phyloP scores from a whole-genome alignment of 1,140 invertebrate species.

The Pachypeltis micranthus region DNA sequence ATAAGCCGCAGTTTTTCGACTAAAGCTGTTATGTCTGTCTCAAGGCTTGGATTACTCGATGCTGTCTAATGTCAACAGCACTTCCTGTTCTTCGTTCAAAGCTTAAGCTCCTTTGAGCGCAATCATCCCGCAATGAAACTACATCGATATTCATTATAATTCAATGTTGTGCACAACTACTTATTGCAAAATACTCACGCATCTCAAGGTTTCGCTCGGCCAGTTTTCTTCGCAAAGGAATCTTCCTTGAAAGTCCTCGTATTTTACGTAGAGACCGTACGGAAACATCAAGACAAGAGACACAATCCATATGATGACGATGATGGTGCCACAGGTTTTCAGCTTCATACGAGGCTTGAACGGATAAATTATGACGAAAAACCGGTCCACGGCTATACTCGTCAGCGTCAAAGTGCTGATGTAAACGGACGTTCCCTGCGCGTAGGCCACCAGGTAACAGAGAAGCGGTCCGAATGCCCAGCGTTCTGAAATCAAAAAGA shows the following conservation, averaged over 20 bases:
- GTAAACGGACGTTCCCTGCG: conserved; percentile 85
- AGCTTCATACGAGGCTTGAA: conserved; percentile 85
- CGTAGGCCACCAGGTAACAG: conserved; percentile 87
- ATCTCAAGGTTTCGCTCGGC: conserved; percentile 63
- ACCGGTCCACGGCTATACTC: conserved; percentile 91
- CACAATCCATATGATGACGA: conserved; percentile 80
- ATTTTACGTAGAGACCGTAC: conserved; percentile 75
- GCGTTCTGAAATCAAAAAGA: conserved; percentile 32
- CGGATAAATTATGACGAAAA: conserved; percentile 93
- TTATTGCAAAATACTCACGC: too few species aligned
- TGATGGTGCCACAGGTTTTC: conserved; percentile 66
- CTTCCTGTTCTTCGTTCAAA: too few species aligned
- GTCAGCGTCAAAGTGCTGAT: conserved; percentile 92
- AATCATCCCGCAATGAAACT: too few species aligned
- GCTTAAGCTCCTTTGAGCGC: too few species aligned
- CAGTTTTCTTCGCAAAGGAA: conserved; percentile 77
- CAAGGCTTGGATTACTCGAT: too few species aligned
- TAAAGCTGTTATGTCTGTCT: too few species aligned
- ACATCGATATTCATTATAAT: too few species aligned
- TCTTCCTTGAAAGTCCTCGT: conserved; percentile 36
- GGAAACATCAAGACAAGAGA: conserved; percentile 78
- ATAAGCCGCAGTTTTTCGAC: too few species aligned
- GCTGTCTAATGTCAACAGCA: too few species aligned
- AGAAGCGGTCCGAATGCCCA: conserved; percentile 83
- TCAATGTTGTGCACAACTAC: too few species aligned